phyloP scores from a whole-genome alignment of 2,888 invertebrate species.

The Anorthoa munda region DNA sequence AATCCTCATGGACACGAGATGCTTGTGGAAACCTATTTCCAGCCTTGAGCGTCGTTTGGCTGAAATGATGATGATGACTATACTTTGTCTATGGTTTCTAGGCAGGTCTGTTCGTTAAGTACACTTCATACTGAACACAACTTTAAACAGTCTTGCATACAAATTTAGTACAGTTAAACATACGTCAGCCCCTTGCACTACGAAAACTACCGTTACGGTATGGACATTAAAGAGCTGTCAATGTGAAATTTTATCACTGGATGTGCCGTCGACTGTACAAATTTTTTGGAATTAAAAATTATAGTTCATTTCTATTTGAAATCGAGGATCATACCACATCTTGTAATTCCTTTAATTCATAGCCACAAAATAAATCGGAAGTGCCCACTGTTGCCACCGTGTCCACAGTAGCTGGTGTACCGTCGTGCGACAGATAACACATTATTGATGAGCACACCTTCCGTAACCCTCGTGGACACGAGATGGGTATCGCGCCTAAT shows the following conservation, averaged over 20 bases:
- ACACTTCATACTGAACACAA: no score
- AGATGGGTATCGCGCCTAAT: constrained; percentile 63
- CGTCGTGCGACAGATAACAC: constrained; percentile 76
- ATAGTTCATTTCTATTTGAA: background rate
- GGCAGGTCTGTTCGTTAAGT: no score
- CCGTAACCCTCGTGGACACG: constrained; percentile 57
- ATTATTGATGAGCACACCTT: constrained; percentile 79
- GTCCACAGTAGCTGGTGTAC: constrained; percentile 79
- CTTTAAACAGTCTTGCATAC: no score
- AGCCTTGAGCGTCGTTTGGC: no score
- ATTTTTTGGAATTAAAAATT: background rate
- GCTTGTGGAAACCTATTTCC: no score
- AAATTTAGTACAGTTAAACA: no score
- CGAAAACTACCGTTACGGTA: no score
- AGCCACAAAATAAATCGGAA: constrained; percentile 21
- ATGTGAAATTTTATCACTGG: background rate
- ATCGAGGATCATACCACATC: background rate
- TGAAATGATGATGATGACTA: no score
- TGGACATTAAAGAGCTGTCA: no score
- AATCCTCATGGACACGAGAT: constrained; percentile 25
- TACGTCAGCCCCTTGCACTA: no score
- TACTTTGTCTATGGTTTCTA: no score
- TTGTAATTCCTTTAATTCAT: background rate
- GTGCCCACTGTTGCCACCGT: constrained; percentile 67
- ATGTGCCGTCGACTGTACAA: background rate